phyloP scores from a whole-genome alignment of 2,888 invertebrate species.

The Pyrochroa serraticornis region DNA sequence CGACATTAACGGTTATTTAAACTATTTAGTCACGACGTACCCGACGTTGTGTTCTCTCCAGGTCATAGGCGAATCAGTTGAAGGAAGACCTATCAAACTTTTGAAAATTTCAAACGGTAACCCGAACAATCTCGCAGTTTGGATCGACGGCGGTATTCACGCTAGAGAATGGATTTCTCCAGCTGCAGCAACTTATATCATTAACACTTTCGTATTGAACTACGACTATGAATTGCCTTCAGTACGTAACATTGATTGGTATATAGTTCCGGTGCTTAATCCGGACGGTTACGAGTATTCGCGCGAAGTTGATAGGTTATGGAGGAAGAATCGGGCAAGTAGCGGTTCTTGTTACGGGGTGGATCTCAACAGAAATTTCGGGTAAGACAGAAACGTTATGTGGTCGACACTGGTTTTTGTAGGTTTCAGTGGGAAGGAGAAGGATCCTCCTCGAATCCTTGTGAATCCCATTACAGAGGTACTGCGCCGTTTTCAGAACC shows the following conservation, averaged over 20 bases:
- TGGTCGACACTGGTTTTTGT: background rate
- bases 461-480: conserved; percentile 6
- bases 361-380: conserved; percentile 87
- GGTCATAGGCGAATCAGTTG: conserved; percentile 75
- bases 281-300: conserved; percentile 91
- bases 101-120: conserved; percentile 73
- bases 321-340: conserved; percentile 77
- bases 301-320: conserved; percentile 79
- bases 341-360: conserved; percentile 73
- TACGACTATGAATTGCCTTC: conserved; percentile 68
- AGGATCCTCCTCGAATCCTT: conserved; percentile 12
- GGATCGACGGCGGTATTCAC: conserved; percentile 82
- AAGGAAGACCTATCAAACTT: conserved; percentile 77
- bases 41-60: conserved; percentile 75
- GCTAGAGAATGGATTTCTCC: conserved; percentile 91
- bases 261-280: conserved; percentile 76
- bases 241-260: conserved; percentile 84
- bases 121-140: conserved; percentile 63
- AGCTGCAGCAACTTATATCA: conserved; percentile 77
- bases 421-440: conserved; percentile 1
- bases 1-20: conserved; percentile 74
- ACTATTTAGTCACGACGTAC: conserved; percentile 72
- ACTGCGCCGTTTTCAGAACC: conserved; percentile 19
- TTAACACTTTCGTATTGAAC: conserved; percentile 72
- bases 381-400: conserved; percentile 53